Conservation (phyloP, 2,113 vertebrate genomes). For the Ptyas mucosa region DNA sequence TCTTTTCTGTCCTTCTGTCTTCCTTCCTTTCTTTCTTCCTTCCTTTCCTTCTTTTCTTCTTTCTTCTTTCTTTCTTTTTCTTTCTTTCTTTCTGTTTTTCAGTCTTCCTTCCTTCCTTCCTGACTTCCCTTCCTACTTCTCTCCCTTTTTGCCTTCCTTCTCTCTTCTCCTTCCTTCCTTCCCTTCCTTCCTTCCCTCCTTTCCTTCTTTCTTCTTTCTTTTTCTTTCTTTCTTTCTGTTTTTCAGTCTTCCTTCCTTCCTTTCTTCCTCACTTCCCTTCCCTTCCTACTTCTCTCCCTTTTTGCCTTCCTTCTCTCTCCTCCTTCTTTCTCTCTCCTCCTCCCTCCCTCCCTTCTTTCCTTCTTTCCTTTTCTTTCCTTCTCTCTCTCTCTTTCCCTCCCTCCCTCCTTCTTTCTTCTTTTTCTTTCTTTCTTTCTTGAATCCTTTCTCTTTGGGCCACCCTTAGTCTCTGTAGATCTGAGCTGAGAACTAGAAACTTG, state of each 20-base stretch:
- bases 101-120: not conserved
- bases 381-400: not conserved
- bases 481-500: not conserved
- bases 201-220: too few relatives aligned
- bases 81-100: not conserved
- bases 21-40: not conserved
- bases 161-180: too few relatives aligned
- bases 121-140: not conserved
- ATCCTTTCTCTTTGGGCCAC: not conserved
- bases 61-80: not conserved
- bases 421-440: not conserved
- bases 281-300: not conserved
- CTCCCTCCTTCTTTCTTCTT: not conserved
- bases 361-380: not conserved
- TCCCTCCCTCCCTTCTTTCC: too few relatives aligned
- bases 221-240: too few relatives aligned
- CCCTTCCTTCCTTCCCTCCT: not conserved
- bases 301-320: not conserved
- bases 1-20: too few relatives aligned
- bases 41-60: rapidly evolving
- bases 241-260: not conserved
- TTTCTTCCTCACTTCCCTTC: not conserved
- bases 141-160: not conserved
- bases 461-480: not conserved
- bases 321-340: too few relatives aligned